These are phyloP conservation scores for Girardinichthys multiradiatus DNA, from an alignment of 2,113 vertebrate species.

Conservation along the genomic window DNA sequence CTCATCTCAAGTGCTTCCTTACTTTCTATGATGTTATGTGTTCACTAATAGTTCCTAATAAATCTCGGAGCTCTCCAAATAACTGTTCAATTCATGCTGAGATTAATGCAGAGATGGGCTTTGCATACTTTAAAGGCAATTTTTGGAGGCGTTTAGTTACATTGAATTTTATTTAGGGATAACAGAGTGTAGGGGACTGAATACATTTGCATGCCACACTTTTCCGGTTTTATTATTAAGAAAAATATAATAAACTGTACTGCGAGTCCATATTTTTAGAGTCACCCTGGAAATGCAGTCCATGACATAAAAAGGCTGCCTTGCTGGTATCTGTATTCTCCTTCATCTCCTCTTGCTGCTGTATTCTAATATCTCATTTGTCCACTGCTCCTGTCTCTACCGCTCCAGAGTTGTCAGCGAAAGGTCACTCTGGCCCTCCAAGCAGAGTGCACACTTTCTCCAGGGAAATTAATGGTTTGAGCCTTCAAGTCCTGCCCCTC, in stretches of 20 bases:
- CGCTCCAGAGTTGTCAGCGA: constrained; percentile 71
- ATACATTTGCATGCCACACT: background rate
- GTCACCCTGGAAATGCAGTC: background rate
- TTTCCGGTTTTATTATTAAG: background rate
- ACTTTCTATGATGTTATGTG: background rate
- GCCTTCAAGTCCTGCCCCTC: constrained; percentile 65
- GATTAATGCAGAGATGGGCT: background rate
- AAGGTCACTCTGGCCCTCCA: constrained; percentile 79
- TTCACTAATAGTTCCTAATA: background rate
- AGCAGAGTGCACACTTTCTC: constrained; percentile 72
- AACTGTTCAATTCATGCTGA: background rate
- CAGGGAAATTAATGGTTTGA: constrained; percentile 81
- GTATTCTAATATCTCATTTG: constrained; percentile 77
- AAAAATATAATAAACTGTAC: background rate
- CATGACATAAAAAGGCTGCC: constrained; percentile 16
- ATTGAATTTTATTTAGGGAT: background rate
- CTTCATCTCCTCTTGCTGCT: constrained; percentile 52
- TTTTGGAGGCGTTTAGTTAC: background rate
- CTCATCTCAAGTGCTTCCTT: background rate
- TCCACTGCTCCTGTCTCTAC: constrained; percentile 69
- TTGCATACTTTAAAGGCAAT: background rate
- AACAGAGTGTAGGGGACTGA: background rate
- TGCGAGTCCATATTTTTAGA: background rate
- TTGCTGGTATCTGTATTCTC: constrained; percentile 39
- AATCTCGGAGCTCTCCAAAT: background rate